A percentile compares a stretch with the other conserved stretches of the same genome.
Conservation (phyloP, 2,888 invertebrate species). For the Heteromyza rotundicornis region DNA sequence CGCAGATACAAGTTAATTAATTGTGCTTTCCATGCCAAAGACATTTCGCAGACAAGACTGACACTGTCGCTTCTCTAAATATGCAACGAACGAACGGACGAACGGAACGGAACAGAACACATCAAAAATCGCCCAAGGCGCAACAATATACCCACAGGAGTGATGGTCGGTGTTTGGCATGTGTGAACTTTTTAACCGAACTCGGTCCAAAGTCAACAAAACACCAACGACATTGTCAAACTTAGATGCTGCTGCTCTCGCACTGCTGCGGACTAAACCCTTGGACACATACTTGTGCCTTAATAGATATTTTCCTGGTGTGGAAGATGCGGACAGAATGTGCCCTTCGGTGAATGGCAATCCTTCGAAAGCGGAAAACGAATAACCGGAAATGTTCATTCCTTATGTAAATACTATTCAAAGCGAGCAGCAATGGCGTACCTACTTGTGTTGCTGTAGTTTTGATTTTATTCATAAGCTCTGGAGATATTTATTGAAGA, state of each 20-base stretch:
- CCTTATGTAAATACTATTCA: no score
- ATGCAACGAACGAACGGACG: slow-evolving; percentile 38
- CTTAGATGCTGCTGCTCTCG: slow-evolving; percentile 23
- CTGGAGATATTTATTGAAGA: no score
- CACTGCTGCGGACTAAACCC: no score
- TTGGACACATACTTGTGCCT: no score
- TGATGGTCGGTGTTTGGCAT: slow-evolving; percentile 31
- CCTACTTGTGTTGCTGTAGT: no score
- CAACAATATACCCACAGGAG: slow-evolving; percentile 37
- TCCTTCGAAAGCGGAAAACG: no score
- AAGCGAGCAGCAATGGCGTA: no score
- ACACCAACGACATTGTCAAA: slow-evolving; percentile 28
- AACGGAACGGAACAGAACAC: slow-evolving; percentile 21
- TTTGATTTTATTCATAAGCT: no score
- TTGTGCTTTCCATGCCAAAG: slow-evolving; percentile 39
- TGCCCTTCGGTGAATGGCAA: no score
- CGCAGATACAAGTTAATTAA: slow-evolving; percentile 44
- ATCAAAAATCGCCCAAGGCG: slow-evolving; percentile 40
- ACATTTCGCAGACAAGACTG: slow-evolving; percentile 14
- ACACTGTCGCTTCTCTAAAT: slow-evolving; percentile 43
- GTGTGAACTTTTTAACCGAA: slow-evolving; percentile 53
- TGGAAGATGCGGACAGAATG: no score
- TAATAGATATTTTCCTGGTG: no score
- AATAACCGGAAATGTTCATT: no score
- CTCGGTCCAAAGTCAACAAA: slow-evolving; percentile 53